These are phyloP conservation scores for Mionectes macconnelli DNA, from an alignment of 2,113 vertebrate species.

Conservation along the genomic window DNA sequence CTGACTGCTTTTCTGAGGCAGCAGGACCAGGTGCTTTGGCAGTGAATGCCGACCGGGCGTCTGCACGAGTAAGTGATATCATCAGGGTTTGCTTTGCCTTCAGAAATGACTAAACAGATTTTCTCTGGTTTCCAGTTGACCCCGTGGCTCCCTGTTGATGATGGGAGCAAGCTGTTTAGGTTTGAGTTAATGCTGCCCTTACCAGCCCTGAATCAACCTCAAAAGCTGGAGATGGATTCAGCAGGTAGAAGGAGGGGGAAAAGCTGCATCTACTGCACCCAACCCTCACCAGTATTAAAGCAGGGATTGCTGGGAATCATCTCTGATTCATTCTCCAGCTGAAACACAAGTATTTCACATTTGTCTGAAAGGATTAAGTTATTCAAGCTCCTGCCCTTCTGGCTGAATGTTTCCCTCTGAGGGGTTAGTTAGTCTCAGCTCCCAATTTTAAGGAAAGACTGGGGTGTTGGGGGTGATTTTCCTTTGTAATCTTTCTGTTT, in stretches of 20 bases:
- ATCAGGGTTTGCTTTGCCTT: background rate
- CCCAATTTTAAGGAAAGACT: background rate
- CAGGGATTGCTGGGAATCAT: background rate
- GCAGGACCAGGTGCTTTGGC: constrained; percentile 4
- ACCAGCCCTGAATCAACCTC: background rate
- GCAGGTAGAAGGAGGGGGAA: background rate
- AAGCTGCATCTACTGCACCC: background rate
- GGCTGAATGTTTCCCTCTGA: background rate
- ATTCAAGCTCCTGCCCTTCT: constrained; percentile 1
- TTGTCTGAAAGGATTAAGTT: constrained; percentile 26
- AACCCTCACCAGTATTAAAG: background rate
- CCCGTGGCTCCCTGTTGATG: background rate
- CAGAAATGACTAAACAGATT: constrained; percentile 49
- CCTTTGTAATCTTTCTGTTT: constrained; percentile 17
- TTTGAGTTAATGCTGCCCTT: background rate
- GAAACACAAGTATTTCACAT: constrained; percentile 3
- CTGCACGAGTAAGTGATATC: background rate
- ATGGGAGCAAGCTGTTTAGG: background rate
- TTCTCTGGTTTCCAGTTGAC: constrained; percentile 52
- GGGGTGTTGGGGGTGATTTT: background rate
- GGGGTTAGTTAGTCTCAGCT: background rate
- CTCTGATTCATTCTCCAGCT: constrained; percentile 12
- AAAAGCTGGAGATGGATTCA: constrained; percentile 26
- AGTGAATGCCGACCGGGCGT: background rate
- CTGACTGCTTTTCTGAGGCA: background rate